phyloP scores from a whole-genome alignment of 2,113 vertebrate species.

The Hirundichthys speculiger region DNA sequence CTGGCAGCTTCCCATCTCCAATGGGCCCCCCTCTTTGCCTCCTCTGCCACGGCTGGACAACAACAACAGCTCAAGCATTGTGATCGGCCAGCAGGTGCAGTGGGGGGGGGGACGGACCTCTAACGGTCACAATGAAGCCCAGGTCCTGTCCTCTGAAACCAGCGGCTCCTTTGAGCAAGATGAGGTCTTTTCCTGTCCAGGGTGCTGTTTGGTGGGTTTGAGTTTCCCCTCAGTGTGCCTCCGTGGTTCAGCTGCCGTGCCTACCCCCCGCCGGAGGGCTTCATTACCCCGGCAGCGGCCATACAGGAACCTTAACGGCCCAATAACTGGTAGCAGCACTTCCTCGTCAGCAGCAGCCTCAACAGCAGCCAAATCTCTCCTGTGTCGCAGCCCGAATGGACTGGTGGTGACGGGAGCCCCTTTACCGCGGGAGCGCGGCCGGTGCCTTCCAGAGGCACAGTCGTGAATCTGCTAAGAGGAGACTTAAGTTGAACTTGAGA shows the following conservation, averaged over 20 bases:
- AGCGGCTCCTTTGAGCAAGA: constrained; percentile 81
- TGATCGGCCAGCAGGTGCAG: constrained; percentile 77
- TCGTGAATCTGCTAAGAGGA: constrained; percentile 67
- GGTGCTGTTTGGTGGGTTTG: constrained; percentile 88
- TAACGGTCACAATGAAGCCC: constrained; percentile 53
- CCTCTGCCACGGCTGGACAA: constrained; percentile 77
- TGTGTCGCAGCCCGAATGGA: constrained; percentile 75
- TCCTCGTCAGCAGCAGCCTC: constrained; percentile 30
- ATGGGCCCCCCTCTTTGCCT: constrained; percentile 71
- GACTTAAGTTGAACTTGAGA: neutral
- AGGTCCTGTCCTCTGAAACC: constrained; percentile 61
- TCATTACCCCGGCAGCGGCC: constrained; percentile 72
- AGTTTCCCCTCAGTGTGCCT: constrained; percentile 88
- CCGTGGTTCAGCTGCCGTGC: constrained; percentile 65
- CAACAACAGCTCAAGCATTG: constrained; percentile 82
- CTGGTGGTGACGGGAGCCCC: constrained; percentile 48
- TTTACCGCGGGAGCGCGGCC: constrained; percentile 79
- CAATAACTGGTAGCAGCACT: constrained; percentile 52
- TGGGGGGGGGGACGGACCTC: constrained; percentile 77
- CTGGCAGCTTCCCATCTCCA: constrained; percentile 76
- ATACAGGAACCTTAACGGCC: constrained; percentile 89
- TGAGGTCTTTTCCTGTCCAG: constrained; percentile 86
- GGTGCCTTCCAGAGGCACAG: constrained; percentile 88
- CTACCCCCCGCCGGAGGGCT: constrained; percentile 61
- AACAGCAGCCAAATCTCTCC: constrained; percentile 78